Evolutionary conservation across 2,888 invertebrate genomes (phyloP).

Genomic region (Sylvicola fuscatus): DNA sequence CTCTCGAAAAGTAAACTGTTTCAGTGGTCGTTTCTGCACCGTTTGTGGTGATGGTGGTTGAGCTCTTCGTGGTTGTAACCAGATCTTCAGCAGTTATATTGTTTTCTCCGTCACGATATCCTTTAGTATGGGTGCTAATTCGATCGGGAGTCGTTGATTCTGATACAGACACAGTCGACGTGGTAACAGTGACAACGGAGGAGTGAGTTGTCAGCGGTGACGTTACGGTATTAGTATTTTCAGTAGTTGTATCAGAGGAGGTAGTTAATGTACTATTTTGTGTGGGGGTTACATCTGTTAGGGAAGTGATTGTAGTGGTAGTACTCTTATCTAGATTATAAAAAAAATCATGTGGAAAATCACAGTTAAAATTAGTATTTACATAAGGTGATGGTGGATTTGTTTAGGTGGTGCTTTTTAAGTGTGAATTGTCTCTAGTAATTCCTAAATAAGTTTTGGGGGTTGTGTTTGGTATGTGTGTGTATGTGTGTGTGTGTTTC

Average conservation of each 20-base stretch:
- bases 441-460: no score
- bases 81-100: conserved; percentile 16
- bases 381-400: no score
- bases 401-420: no score
- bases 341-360: conserved; percentile 7
- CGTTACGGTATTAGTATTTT: conserved; percentile 10
- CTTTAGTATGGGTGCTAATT: conserved; percentile 17
- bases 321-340: conserved; percentile 10
- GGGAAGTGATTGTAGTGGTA: conserved; percentile 20
- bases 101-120: conserved; percentile 24
- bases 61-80: not conserved
- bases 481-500: no score
- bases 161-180: conserved; percentile 1
- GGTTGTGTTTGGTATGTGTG: no score
- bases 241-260: conserved; percentile 9
- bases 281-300: conserved; percentile 21
- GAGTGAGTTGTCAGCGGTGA: conserved; percentile 8
- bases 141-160: conserved; percentile 1
- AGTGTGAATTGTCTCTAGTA: no score
- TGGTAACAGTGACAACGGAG: conserved; percentile 3
- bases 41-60: not conserved
- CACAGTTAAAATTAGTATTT: not conserved
- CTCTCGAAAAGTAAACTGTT: not conserved
- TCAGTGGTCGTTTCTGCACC: conserved; percentile 1
- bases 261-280: conserved; percentile 8